Conservation (phyloP, 2,797 vertebrate species). For the Buphagus erythrorhynchus region DNA sequence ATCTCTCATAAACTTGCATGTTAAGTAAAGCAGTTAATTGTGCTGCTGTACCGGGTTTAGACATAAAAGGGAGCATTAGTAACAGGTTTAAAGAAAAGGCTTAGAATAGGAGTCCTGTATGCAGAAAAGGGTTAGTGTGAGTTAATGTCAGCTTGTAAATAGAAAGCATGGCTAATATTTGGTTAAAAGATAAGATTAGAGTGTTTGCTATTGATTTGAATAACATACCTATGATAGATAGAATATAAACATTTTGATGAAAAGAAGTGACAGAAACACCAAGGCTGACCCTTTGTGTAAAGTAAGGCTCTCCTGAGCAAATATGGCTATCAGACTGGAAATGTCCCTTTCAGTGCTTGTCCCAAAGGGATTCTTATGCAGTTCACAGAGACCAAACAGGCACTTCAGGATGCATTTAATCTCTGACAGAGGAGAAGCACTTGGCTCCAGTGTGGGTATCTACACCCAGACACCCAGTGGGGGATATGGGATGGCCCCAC, state of each 20-base stretch:
- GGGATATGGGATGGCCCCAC: not conserved
- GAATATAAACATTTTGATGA: not conserved
- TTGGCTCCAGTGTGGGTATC: rapidly evolving
- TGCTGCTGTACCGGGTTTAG: not conserved
- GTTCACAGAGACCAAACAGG: not conserved
- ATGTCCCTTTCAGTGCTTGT: not conserved
- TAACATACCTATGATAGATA: not conserved
- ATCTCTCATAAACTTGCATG: not conserved
- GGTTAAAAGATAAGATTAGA: not conserved
- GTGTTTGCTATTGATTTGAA: not conserved
- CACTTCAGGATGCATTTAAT: not conserved
- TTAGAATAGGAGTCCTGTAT: not conserved
- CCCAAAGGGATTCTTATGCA: not conserved
- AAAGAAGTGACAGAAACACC: not conserved
- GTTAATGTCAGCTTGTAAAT: not conserved
- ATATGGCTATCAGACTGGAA: not conserved
- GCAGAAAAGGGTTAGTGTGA: not conserved
- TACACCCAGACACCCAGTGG: not conserved
- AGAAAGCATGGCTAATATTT: conserved; percentile 12
- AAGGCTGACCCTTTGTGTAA: not conserved
- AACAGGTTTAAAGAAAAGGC: not conserved
- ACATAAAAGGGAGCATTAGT: conserved; percentile 48
- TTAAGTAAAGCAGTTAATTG: conserved; percentile 50
- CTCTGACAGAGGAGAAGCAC: rapidly evolving
- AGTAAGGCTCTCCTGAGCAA: not conserved